Base-by-base conservation (phyloP, 1,140 invertebrate genomes). In the Polypedilum pembai region DNA sequence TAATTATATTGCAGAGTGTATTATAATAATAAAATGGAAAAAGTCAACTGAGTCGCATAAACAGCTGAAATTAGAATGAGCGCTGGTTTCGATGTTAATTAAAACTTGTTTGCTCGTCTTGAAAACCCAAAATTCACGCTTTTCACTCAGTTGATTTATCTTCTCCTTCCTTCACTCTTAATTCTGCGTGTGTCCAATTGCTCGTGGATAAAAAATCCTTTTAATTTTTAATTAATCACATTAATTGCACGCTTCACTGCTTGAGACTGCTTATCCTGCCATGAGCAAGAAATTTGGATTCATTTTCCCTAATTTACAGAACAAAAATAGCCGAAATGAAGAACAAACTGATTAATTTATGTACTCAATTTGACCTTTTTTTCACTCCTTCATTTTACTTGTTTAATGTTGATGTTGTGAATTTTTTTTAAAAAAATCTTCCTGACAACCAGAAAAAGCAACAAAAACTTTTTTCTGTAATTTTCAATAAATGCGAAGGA, bases 241-340 rank as follows among this genome's bases (percentile, higher is more conserved):
- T 56, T 56, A 56, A 56, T n/a, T 56, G 45, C 45, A 56, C n/a
- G 45, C 45, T n/a, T 56, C n/a, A n/a, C 45, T n/a, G 45, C n/a
- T 56, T 33, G 24, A 33, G 24, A 33, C 3, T 45, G 8, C 8
- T 45, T 45, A 45, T 45, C 41, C 41, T 33, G 24, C 24, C 24
- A 33, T 33, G 24, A 33, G 24, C 24, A 33, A 33, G 24, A 33
- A 33, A 1, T 33, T 33, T 33, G 24, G 5, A 33, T 33, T 3
- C 24, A 33, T 33, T 5, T 33, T 33, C 24, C 24, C 24, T 33
- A 33, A 33, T 33, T 33, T n/a, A n/a, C n/a, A 33, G 24, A 33
- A 33, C 24, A 33, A 5, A 33, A 33, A 33, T 5, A 33, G 24
- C 1, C 5, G 24, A 33, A 33, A 33, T 33, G 24, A 33, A 33